phyloP scores from a whole-genome alignment of 2,113 vertebrate species.

The Campylorhamphus procurvoides region DNA sequence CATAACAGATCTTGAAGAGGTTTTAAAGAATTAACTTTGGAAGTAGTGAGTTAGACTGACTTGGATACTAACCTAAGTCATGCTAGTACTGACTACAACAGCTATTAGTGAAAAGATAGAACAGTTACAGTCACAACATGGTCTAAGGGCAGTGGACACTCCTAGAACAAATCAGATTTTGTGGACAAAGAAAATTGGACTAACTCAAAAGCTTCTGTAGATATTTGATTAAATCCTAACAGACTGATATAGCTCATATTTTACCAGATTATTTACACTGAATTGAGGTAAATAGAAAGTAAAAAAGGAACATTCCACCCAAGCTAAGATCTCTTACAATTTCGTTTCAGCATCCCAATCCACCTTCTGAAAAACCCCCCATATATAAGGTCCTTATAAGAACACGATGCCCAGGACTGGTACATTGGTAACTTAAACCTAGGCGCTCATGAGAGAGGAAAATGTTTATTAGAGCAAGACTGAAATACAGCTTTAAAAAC shows the following conservation, averaged over 20 bases:
- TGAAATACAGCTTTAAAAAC: background rate
- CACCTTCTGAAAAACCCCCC: background rate
- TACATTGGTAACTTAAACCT: fast-evolving
- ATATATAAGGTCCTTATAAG: background rate
- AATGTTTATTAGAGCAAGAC: background rate
- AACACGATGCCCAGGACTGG: background rate
- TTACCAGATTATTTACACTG: background rate
- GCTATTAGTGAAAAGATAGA: background rate
- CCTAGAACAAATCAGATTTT: background rate
- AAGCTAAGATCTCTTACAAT: background rate
- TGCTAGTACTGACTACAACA: background rate
- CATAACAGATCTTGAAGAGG: background rate
- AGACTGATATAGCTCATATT: background rate
- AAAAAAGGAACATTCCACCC: background rate
- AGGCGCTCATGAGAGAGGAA: background rate
- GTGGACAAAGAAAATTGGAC: background rate
- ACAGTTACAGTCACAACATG: background rate
- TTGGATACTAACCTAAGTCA: background rate
- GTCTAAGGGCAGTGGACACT: background rate
- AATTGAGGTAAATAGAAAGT: background rate
- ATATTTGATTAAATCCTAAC: background rate
- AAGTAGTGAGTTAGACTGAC: background rate
- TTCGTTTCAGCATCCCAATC: background rate
- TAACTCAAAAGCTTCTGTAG: background rate
- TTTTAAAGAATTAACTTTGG: background rate